Percentiles rank a stretch among this genome's conserved stretches.
phyloP scores from a whole-genome alignment of 2,888 invertebrate species.

The Meliscaeva auricollis region DNA sequence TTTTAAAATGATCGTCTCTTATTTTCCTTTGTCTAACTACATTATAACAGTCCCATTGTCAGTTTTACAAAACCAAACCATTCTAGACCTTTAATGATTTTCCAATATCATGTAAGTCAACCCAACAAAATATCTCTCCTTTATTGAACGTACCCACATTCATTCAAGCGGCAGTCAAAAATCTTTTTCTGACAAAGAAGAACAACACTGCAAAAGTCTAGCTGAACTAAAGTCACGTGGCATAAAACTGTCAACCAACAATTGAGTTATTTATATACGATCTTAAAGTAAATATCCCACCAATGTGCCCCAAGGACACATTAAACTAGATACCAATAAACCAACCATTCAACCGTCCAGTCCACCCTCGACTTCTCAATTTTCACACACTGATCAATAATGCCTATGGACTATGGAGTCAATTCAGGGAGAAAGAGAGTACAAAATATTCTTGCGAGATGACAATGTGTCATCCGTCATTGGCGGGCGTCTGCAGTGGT shows the following conservation, averaged over 20 bases:
- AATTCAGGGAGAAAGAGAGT: neutral
- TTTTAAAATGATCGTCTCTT: no score
- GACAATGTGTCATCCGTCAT: slow-evolving; percentile 70
- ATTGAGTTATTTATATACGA: slow-evolving; percentile 77
- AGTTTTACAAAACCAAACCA: slow-evolving; percentile 3
- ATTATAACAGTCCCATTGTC: no score
- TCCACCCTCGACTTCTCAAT: slow-evolving; percentile 27
- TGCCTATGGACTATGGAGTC: neutral
- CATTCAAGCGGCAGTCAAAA: slow-evolving; percentile 54
- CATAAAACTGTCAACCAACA: slow-evolving; percentile 77
- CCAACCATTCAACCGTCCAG: slow-evolving; percentile 19
- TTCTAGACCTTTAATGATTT: slow-evolving; percentile 58
- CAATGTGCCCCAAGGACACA: slow-evolving; percentile 69
- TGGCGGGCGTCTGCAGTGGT: slow-evolving; percentile 3
- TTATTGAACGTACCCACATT: neutral
- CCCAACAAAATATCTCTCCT: neutral
- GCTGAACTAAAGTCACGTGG: slow-evolving; percentile 72
- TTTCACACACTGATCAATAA: slow-evolving; percentile 72
- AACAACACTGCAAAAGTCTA: slow-evolving; percentile 22
- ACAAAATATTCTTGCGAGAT: slow-evolving; percentile 42
- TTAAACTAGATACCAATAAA: slow-evolving; percentile 56
- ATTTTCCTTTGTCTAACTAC: no score
- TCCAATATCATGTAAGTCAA: slow-evolving; percentile 50
- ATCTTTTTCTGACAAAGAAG: slow-evolving; percentile 41
- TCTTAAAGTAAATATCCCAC: slow-evolving; percentile 70